A percentile compares a stretch with the other conserved stretches of the same genome.
These are phyloP conservation scores for Elgaria multicarinata DNA, from an alignment of 2,113 vertebrate genomes.

Conservation along the genomic window DNA sequence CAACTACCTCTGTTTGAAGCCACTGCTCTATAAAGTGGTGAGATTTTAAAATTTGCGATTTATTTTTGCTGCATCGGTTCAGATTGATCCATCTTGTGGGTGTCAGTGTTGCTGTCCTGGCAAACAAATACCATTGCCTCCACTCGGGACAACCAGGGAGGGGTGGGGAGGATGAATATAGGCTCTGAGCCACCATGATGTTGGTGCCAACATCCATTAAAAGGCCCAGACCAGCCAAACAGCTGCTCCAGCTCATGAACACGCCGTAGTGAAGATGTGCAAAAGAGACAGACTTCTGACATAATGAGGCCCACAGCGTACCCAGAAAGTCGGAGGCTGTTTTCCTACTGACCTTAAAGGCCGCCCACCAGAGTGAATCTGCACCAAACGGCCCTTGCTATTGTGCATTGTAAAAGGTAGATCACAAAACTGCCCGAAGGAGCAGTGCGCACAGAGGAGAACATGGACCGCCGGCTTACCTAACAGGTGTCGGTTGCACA, in stretches of 20 bases:
- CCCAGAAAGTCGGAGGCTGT: not conserved
- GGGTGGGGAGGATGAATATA: not conserved
- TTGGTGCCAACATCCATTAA: constrained; percentile 28
- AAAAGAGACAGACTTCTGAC: constrained; percentile 8
- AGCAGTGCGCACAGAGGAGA: not conserved
- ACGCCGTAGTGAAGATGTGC: not conserved
- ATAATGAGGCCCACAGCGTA: not conserved
- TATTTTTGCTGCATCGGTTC: not conserved
- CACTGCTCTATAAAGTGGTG: not conserved
- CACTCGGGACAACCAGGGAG: not conserved
- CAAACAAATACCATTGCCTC: constrained; percentile 36
- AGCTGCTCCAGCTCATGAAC: not conserved
- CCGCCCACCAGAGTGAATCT: constrained; percentile 1
- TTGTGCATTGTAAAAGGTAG: not conserved
- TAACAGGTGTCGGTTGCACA: not conserved
- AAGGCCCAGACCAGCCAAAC: not conserved
- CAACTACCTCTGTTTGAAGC: fast-evolving
- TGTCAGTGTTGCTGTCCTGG: not conserved
- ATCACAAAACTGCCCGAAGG: not conserved
- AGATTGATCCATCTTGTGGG: not conserved
- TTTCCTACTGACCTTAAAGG: constrained; percentile 26
- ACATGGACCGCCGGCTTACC: too few relatives aligned
- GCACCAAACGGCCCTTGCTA: not conserved
- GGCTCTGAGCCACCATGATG: constrained; percentile 16
- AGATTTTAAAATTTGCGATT: too few relatives aligned